phyloP scores from a whole-genome alignment of 2,113 vertebrate species.

The Gallinago paraguaiae region DNA sequence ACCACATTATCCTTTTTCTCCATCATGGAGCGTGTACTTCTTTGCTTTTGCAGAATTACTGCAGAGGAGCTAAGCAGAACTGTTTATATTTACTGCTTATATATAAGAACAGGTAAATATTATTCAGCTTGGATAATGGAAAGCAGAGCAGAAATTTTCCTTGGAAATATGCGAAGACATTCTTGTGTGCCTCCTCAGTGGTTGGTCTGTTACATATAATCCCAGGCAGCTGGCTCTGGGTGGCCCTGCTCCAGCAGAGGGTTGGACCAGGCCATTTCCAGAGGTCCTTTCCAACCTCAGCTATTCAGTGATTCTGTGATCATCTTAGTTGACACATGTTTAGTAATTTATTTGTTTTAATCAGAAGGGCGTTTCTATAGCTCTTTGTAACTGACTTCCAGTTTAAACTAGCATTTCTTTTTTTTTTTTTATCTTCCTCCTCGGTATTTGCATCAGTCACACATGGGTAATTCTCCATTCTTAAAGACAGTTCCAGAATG shows the following conservation, averaged over 20 bases:
- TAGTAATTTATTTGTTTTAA: neutral
- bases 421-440: neutral
- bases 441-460: neutral
- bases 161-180: neutral
- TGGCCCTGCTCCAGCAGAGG: neutral
- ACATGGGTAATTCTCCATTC: neutral
- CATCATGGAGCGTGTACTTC: accelerated
- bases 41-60: neutral
- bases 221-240: neutral
- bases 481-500: neutral
- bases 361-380: neutral
- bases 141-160: neutral
- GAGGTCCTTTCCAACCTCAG: neutral
- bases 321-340: neutral
- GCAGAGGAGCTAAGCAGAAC: neutral
- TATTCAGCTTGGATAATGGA: neutral
- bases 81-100: neutral
- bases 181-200: neutral
- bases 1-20: neutral
- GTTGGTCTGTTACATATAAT: neutral
- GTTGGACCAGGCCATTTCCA: neutral
- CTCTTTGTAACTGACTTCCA: neutral
- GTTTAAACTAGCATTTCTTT: neutral
- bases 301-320: neutral
- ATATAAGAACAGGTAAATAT: neutral